Conservation (phyloP, 2,113 vertebrate genomes). For the Rhabdornis inornatus region DNA sequence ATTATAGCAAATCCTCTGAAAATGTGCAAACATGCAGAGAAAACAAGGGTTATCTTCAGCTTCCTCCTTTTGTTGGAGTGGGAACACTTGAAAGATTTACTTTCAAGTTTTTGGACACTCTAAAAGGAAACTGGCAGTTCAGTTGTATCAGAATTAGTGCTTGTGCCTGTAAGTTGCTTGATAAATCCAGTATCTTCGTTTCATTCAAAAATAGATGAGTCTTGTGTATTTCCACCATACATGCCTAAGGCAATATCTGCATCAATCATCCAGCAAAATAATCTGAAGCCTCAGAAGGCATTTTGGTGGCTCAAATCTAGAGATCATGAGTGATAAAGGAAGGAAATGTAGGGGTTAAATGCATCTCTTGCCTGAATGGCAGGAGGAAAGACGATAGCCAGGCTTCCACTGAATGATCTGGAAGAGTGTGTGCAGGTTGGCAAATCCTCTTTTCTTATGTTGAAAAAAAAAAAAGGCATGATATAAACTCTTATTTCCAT, state of each 20-base stretch:
- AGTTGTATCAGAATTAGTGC: not conserved
- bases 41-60: not conserved
- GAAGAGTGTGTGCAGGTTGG: not conserved
- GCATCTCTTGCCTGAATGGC: not conserved
- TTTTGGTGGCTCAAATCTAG: not conserved
- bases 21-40: not conserved
- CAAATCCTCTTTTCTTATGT: not conserved
- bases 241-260: not conserved
- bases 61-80: not conserved
- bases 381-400: not conserved
- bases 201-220: not conserved
- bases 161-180: not conserved
- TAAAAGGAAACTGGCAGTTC: not conserved
- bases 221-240: not conserved
- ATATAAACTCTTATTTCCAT: too few species aligned
- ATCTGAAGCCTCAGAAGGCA: not conserved
- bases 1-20: not conserved
- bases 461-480: too few species aligned
- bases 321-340: not conserved
- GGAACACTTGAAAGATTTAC: not conserved
- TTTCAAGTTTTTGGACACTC: not conserved
- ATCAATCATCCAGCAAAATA: not conserved
- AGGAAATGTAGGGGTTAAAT: not conserved
- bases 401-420: not conserved
- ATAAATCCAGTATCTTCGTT: not conserved